Evolutionary conservation across 1,140 invertebrate species (phyloP), one percentile per base, ranked within the genome.

Genomic region (Cherax destructor): DNA sequence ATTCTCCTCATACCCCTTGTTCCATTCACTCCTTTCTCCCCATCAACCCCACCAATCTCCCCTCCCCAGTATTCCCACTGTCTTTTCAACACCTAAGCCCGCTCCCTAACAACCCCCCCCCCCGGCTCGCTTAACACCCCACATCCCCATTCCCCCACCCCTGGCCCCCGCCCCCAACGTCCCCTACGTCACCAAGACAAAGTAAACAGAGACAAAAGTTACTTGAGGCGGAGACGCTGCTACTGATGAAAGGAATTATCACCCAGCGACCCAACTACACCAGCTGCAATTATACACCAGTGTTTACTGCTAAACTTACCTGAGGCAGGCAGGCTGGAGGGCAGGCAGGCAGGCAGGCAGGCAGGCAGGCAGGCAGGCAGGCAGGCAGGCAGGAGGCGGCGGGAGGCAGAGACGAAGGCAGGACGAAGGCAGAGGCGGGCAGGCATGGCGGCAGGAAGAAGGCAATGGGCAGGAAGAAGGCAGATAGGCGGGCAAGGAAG

Each of bases 271-370:
- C 79, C 76, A 74, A 47, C 65, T 74, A 85, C 65, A 69, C 69
- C 49, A 41, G 47, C 21, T 24, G 61, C 83, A 84, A 84, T 84
- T 84, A 84, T 84, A 85, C 69, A 65, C 69, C 18, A 52, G 74
- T 85, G 72, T 69, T 85, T 69, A 85, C 83, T 81, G 49, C 50
- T 56, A 81, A 81, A 81, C 79, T 18, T 56, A 24, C 50, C 30
- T 41, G 56, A 65, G 59, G 47, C 41, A 88, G 77, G 61, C 41
- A 65, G 77, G 47, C 13, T 49, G 59, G 61, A 1, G 9, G 30
- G 61, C n/a, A 59, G 74, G 47, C 30, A 65, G 30, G 52, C 24
- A 61, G 49, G 56, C 0, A 18, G 41, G 41, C 24, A 47, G n/a
- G 30, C 50, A 41, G 56, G 24, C n/a, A 56, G 41, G 13, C 16